These are phyloP conservation scores for Alsophila aescularia DNA, from an alignment of 2,888 invertebrate species.

Conservation along the genomic window DNA sequence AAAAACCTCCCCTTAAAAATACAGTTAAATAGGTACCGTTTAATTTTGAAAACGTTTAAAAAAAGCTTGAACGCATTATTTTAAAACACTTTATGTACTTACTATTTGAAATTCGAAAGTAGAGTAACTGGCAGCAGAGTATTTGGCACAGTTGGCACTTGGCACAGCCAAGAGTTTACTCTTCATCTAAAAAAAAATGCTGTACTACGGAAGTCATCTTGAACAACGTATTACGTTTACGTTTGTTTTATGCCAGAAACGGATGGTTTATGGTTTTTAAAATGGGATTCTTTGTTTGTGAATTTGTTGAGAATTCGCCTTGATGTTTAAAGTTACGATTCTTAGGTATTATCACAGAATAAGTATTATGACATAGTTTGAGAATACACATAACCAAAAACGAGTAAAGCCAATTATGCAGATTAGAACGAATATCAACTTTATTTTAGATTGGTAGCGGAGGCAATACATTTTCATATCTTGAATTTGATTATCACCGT, in stretches of 20 bases:
- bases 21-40: too few relatives aligned
- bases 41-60: too few relatives aligned
- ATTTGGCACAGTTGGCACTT: constrained; percentile 63
- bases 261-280: constrained; percentile 30
- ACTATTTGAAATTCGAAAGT: constrained; percentile 39
- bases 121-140: constrained; percentile 57
- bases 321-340: constrained; percentile 9
- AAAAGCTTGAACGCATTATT: too few relatives aligned
- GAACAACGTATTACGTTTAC: constrained; percentile 47
- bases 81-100: neutral
- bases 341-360: too few relatives aligned
- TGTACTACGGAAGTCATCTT: constrained; percentile 57
- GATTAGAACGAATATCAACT: too few relatives aligned
- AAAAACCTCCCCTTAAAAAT: too few relatives aligned
- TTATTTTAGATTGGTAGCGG: too few relatives aligned
- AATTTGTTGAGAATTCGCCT: constrained; percentile 21
- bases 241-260: constrained; percentile 40
- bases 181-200: constrained; percentile 51
- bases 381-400: too few relatives aligned
- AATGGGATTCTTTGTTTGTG: constrained; percentile 13
- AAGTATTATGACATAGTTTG: neutral
- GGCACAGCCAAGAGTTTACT: constrained; percentile 44
- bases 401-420: too few relatives aligned
- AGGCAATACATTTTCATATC: too few relatives aligned
- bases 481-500: too few relatives aligned